Percentiles rank a stretch among this genome's conserved stretches.
Conservation (phyloP, 2,797 vertebrate species). For the Melopsittacus undulatus region DNA sequence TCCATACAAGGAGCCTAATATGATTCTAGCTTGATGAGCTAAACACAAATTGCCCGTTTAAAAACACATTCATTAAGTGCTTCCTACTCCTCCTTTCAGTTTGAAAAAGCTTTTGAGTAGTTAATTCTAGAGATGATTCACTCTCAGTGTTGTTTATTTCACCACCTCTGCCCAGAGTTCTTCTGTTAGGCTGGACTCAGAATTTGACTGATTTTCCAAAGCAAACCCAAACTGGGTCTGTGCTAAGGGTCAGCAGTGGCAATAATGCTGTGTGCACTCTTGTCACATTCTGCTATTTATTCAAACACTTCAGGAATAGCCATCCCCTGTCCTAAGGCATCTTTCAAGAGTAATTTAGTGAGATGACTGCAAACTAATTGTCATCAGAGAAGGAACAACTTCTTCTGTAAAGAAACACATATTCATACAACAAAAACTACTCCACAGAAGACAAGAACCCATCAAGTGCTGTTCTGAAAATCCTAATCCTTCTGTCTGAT, state of each 20-base stretch:
- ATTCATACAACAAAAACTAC: neutral
- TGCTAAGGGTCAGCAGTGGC: neutral
- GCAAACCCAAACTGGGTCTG: neutral
- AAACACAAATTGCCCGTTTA: slow-evolving; percentile 42
- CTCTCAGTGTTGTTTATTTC: slow-evolving; percentile 24
- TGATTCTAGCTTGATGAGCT: slow-evolving; percentile 1
- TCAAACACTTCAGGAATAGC: neutral
- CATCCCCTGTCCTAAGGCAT: neutral
- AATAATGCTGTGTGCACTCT: fast-evolving
- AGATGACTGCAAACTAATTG: neutral
- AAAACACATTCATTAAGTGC: slow-evolving; percentile 56
- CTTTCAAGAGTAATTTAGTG: neutral
- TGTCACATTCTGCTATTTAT: neutral
- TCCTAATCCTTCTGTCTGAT: neutral
- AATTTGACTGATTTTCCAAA: neutral
- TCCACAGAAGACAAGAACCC: neutral
- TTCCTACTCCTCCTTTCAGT: slow-evolving; percentile 52
- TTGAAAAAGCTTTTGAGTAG: neutral
- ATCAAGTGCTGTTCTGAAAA: neutral
- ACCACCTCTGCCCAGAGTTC: neutral
- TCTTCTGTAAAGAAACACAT: neutral
- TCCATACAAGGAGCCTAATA: neutral
- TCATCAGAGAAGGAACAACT: neutral
- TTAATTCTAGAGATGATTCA: slow-evolving; percentile 42
- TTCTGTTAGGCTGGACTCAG: neutral